Percentiles rank a stretch among this genome's conserved stretches.
Evolutionary conservation across 2,113 vertebrate genomes (phyloP).

Genomic region (Etheostoma cragini): DNA sequence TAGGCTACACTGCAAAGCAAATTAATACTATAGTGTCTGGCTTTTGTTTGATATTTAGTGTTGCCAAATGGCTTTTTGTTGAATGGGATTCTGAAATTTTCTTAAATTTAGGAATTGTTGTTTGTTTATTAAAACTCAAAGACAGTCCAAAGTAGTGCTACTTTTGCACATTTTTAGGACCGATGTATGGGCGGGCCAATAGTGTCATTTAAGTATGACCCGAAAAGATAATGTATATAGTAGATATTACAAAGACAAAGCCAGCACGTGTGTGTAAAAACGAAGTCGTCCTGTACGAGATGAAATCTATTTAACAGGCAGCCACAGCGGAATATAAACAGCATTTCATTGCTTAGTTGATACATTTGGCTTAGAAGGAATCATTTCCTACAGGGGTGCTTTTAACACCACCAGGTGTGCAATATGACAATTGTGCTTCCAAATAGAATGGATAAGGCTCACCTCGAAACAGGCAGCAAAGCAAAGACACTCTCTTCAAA

Average conservation of each 20-base stretch:
- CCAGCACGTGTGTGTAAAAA: not conserved
- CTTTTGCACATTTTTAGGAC: no score
- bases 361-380: constrained; percentile 18
- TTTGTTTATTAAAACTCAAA: no score
- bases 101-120: no score
- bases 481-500: constrained; percentile 35
- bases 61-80: no score
- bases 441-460: constrained; percentile 39
- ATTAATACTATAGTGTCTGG: no score
- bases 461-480: constrained; percentile 33
- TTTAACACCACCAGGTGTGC: constrained; percentile 47
- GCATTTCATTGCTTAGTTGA: constrained; percentile 10
- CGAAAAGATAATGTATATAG: not conserved
- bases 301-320: not conserved
- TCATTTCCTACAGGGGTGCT: constrained; percentile 20
- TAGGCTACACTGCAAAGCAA: no score
- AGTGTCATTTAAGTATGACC: not conserved
- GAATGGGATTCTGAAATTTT: no score
- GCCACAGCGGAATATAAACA: not conserved
- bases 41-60: no score
- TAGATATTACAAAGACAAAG: not conserved
- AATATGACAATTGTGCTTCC: constrained; percentile 41
- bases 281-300: not conserved
- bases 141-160: no score
- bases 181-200: no score